Conservation (phyloP, 2,888 invertebrate genomes). For the Agrilus cyanescens region DNA sequence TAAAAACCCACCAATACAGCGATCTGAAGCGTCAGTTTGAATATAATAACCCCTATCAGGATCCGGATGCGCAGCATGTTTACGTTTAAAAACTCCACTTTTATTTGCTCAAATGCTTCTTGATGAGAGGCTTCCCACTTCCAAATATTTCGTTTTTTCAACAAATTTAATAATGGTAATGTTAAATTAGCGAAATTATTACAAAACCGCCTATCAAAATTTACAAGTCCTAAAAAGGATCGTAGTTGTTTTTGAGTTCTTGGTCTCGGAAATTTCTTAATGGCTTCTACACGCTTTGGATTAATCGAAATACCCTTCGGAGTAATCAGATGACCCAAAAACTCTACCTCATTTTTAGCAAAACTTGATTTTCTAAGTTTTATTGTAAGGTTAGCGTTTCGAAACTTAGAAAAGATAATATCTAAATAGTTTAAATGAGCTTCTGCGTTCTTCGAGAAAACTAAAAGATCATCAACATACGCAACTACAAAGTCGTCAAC, state of each 20-base stretch:
- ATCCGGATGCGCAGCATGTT: slow-evolving; percentile 6
- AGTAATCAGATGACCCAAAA: slow-evolving; percentile 10
- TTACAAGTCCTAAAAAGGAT: slow-evolving; percentile 19
- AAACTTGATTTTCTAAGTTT: slow-evolving; percentile 9
- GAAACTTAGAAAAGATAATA: slow-evolving; percentile 4
- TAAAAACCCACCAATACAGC: slow-evolving; percentile 11
- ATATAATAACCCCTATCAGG: slow-evolving; percentile 7
- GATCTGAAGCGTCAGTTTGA: slow-evolving; percentile 11
- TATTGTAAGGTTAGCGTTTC: slow-evolving; percentile 6
- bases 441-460: slow-evolving; percentile 5
- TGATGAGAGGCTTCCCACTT: neutral
- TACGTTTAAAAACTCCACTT: neutral
- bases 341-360: slow-evolving; percentile 6
- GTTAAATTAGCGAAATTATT: slow-evolving; percentile 13
- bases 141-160: slow-evolving; percentile 9
- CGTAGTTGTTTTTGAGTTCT: slow-evolving; percentile 19
- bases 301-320: slow-evolving; percentile 7
- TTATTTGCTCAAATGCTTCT: slow-evolving; percentile 5
- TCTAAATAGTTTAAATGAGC: slow-evolving; percentile 10
- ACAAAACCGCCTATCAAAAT: slow-evolving; percentile 18
- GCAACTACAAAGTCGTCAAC: slow-evolving; percentile 5
- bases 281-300: slow-evolving; percentile 14
- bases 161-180: slow-evolving; percentile 3
- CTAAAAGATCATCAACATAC: slow-evolving; percentile 12
- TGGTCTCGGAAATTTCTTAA: slow-evolving; percentile 19